Evolutionary conservation across 2,113 vertebrate species (phyloP), one percentile per base, ranked within the genome.

Genomic region (Prolemur simus): DNA sequence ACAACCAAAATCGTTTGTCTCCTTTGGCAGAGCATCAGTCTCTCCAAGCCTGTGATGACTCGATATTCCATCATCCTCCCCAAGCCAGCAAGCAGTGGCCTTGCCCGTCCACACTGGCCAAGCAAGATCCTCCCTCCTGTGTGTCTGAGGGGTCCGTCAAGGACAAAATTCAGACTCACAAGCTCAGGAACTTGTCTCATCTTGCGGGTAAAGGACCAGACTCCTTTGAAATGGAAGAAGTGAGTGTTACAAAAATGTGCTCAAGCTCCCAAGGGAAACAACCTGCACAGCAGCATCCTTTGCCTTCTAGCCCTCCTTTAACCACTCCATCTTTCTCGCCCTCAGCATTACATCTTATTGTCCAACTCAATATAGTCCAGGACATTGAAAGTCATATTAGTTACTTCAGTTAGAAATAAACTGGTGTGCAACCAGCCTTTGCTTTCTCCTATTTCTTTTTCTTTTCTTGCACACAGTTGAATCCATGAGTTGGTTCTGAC

Each of bases 181-280:
- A 5, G 4, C 66, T 98, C 69, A 97, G 77, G 95, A 97, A 78
- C 12, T n/a, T 94, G 32, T 17, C 49, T 4, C 1, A 32, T 69
- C 71, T 94, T 52, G 84, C 17, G 11, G 29, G 15, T 63, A 96
- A 97, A 94, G 58, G 86, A 37, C 91, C 95, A 91, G 97, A 98
- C 18, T 99, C 89, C 13, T 99, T 98, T 96, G 98, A 99, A 98
- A 97, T 98, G 97, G 98, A 98, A 97, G 98, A 99, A 97, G 98
- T 98, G 95, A 98, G 81, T 37, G 60, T 5, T 58, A 17, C 15
- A 11, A 4, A 21, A 27, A 2, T 0, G 1, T 25, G 11, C 8
- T 95, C 14, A 9, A 2, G 9, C 37, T 89, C 68, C 32, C 47
- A 14, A 42, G 20, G 52, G n/a, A n/a, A 37, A 18, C 13, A 27